Percentiles rank a stretch among this genome's conserved stretches.
phyloP scores from a whole-genome alignment of 1,140 invertebrate genomes.

The Leptinotarsa lineolata region DNA sequence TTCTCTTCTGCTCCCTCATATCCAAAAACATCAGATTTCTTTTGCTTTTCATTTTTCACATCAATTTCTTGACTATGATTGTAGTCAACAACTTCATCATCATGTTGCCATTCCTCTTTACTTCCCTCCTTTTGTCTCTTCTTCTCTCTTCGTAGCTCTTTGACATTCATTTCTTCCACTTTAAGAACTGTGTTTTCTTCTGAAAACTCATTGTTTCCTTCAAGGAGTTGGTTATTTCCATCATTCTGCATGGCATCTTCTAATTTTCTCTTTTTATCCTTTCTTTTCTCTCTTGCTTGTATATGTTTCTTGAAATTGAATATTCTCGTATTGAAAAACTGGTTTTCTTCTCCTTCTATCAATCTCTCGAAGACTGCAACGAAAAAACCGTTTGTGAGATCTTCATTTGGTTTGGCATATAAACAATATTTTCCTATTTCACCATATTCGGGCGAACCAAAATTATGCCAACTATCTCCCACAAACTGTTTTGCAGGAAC shows the following conservation, averaged over 20 bases:
- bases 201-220: no score
- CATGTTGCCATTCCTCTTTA: no score
- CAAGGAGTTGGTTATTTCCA: no score
- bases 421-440: conserved; percentile 74
- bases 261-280: conserved; percentile 22
- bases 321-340: conserved; percentile 43
- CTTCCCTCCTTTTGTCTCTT: no score
- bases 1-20: no score
- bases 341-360: conserved; percentile 46
- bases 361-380: conserved; percentile 82
- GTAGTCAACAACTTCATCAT: no score
- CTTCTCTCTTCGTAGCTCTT: no score
- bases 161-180: no score
- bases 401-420: conserved; percentile 72
- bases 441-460: conserved; percentile 66
- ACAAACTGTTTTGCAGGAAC: conserved; percentile 64
- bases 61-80: no score
- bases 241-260: not conserved
- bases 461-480: conserved; percentile 69
- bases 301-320: conserved; percentile 38
- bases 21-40: no score
- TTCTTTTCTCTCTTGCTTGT: conserved; percentile 34
- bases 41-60: no score
- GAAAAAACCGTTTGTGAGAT: conserved; percentile 93
- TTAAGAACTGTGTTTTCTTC: no score